Conservation (phyloP, 2,797 vertebrate genomes). For the Steatocranus sp. region DNA sequence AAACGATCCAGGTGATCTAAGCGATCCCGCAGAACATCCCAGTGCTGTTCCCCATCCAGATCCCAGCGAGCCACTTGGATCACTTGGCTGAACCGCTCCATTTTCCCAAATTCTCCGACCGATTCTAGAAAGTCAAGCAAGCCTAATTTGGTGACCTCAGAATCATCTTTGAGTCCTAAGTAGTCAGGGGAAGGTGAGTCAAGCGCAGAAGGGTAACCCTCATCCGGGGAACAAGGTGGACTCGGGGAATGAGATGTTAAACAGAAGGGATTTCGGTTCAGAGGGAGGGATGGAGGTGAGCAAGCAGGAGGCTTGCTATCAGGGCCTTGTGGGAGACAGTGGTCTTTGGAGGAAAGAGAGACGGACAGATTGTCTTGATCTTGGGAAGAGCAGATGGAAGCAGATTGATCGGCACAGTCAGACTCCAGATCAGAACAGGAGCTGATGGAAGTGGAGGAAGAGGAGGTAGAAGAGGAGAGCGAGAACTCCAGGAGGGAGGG, state of each 20-base stretch:
- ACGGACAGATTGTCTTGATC: slow-evolving; percentile 50
- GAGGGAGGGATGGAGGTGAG: slow-evolving; percentile 60
- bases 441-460: slow-evolving; percentile 90
- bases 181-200: slow-evolving; percentile 74
- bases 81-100: slow-evolving; percentile 79
- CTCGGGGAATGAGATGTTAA: slow-evolving; percentile 28
- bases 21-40: slow-evolving; percentile 74
- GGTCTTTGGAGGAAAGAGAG: slow-evolving; percentile 33
- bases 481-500: slow-evolving; percentile 79
- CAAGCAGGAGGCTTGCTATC: slow-evolving; percentile 49
- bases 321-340: slow-evolving; percentile 29
- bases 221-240: slow-evolving; percentile 74
- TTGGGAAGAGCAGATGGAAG: slow-evolving; percentile 62
- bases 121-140: slow-evolving; percentile 79
- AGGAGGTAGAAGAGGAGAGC: slow-evolving; percentile 80
- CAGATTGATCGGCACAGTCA: slow-evolving; percentile 76
- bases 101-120: slow-evolving; percentile 78
- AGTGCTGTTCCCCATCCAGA: slow-evolving; percentile 72
- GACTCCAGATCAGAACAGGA: slow-evolving; percentile 94
- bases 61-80: slow-evolving; percentile 78
- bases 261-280: slow-evolving; percentile 53
- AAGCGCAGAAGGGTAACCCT: slow-evolving; percentile 78
- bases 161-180: slow-evolving; percentile 63
- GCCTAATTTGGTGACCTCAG: slow-evolving; percentile 68
- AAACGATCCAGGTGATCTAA: slow-evolving; percentile 77